Percentiles rank a stretch among this genome's conserved stretches.
Conservation (phyloP, 2,797 vertebrate genomes). For the Furcifer pardalis region DNA sequence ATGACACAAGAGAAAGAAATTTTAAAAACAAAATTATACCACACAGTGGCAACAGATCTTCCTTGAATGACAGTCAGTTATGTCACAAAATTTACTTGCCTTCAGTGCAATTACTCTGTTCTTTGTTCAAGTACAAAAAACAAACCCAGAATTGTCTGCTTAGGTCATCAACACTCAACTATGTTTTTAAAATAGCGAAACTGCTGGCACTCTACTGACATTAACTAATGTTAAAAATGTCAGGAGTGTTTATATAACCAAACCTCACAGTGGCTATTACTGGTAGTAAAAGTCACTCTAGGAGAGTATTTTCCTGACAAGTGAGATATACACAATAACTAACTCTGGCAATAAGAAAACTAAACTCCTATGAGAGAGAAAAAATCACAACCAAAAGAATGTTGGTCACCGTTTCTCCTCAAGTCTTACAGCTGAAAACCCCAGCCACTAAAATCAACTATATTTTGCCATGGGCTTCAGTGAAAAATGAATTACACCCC, state of each 20-base stretch:
- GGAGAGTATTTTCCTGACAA: neutral
- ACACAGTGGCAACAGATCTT: neutral
- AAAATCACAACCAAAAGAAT: neutral
- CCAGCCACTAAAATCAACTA: neutral
- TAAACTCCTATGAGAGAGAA: neutral
- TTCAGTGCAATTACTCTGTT: slow-evolving; percentile 6
- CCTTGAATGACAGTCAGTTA: slow-evolving; percentile 9
- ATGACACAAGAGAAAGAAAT: neutral
- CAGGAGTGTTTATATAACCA: slow-evolving; percentile 11
- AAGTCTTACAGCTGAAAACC: neutral
- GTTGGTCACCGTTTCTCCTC: neutral
- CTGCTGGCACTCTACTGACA: neutral
- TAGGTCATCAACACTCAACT: slow-evolving; percentile 1
- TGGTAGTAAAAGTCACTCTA: neutral
- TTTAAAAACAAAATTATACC: neutral
- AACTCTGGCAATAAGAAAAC: neutral
- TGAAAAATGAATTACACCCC: neutral
- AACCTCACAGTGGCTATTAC: slow-evolving; percentile 1
- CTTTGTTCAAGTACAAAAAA: slow-evolving; percentile 9
- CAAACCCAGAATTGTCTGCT: neutral
- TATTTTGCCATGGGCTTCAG: neutral
- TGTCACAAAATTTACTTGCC: slow-evolving; percentile 18
- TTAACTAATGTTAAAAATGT: slow-evolving; percentile 26
- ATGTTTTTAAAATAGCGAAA: neutral
- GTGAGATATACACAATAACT: neutral